These are phyloP conservation scores for Pelochelys cantorii DNA, from an alignment of 2,797 vertebrate genomes.

Conservation along the genomic window DNA sequence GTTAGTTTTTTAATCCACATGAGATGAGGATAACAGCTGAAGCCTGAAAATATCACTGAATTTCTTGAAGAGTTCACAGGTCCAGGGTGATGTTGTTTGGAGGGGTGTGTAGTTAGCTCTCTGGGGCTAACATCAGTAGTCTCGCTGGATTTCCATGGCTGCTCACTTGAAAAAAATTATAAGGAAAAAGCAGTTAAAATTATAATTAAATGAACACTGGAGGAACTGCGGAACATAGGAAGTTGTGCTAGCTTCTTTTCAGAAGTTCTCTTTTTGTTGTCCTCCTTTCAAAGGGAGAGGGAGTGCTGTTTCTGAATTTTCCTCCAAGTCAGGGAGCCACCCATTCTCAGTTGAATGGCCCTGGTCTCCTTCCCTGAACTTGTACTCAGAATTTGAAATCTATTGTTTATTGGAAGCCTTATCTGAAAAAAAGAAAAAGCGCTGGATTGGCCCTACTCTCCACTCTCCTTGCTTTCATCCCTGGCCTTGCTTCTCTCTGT, in stretches of 20 bases:
- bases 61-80: constrained; percentile 43
- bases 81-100: constrained; percentile 41
- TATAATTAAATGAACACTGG: constrained; percentile 52
- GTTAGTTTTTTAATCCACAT: background rate
- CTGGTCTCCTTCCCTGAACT: background rate
- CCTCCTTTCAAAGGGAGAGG: constrained; percentile 46
- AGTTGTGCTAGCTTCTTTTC: background rate
- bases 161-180: constrained; percentile 33
- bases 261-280: constrained; percentile 46
- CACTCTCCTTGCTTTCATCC: background rate
- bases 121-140: constrained; percentile 43
- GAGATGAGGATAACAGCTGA: constrained; percentile 34
- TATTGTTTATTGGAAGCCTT: accelerated
- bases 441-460: background rate
- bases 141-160: constrained; percentile 58
- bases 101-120: constrained; percentile 27
- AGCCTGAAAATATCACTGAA: constrained; percentile 25
- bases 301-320: background rate
- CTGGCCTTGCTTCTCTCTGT: background rate
- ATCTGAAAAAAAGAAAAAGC: background rate
- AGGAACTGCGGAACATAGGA: constrained; percentile 30
- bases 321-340: background rate
- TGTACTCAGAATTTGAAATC: background rate
- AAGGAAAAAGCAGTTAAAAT: constrained; percentile 66
- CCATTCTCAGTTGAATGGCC: background rate